Conservation (phyloP, 2,797 vertebrate genomes). For the Iguana delicatissima region DNA sequence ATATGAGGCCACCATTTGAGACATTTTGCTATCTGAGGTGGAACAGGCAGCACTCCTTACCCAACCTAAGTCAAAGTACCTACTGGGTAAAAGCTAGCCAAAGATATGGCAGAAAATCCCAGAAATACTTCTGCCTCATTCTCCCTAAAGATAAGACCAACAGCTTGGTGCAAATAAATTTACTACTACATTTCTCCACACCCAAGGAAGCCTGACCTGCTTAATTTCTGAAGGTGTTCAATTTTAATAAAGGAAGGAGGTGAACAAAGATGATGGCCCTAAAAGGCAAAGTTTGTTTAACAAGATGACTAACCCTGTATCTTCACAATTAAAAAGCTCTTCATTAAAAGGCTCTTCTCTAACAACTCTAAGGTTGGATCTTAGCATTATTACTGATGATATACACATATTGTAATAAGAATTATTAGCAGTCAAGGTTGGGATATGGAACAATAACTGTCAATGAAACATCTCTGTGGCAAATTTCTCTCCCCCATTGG, state of each 20-base stretch:
- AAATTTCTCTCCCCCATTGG: constrained; percentile 25
- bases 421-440: constrained; percentile 45
- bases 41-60: neutral
- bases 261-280: neutral
- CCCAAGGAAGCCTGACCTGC: neutral
- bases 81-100: neutral
- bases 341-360: no score
- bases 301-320: neutral
- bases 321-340: no score
- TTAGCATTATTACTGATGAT: constrained; percentile 22
- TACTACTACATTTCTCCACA: no score
- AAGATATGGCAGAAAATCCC: neutral
- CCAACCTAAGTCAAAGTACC: neutral
- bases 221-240: neutral
- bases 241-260: neutral
- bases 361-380: neutral
- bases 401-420: constrained; percentile 7
- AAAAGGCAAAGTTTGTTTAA: neutral
- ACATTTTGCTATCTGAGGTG: neutral
- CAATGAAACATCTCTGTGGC: constrained; percentile 31
- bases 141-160: no score
- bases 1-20: neutral
- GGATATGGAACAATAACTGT: constrained; percentile 53
- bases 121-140: neutral
- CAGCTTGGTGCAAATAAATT: neutral